These are phyloP conservation scores for Eretmocerus hayati DNA, from an alignment of 2,888 invertebrate species.

Conservation along the genomic window DNA sequence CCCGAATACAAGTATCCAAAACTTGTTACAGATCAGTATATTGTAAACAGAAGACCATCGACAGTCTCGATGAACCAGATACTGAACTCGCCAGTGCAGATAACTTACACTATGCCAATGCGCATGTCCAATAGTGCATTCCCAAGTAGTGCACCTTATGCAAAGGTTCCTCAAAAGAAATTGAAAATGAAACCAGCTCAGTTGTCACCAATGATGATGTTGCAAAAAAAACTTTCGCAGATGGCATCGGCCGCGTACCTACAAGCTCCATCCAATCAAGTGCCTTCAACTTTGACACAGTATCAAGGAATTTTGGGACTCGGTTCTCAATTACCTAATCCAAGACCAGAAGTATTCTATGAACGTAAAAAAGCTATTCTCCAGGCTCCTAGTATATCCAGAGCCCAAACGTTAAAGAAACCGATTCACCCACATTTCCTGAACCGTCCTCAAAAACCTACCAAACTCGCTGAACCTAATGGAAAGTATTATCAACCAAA, in stretches of 20 bases:
- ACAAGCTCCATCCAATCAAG: slow-evolving; percentile 19
- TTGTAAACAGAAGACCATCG: slow-evolving; percentile 28
- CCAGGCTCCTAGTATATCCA: slow-evolving; percentile 25
- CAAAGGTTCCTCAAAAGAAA: slow-evolving; percentile 4
- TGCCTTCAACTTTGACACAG: not conserved
- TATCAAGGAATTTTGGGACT: too few species aligned
- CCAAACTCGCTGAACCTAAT: slow-evolving; percentile 32
- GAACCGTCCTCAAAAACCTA: slow-evolving; percentile 19
- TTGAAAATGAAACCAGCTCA: slow-evolving; percentile 7
- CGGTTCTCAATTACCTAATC: too few species aligned
- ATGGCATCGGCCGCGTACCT: not conserved
- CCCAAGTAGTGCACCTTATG: slow-evolving; percentile 4
- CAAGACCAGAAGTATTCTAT: slow-evolving; percentile 30
- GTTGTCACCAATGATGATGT: slow-evolving; percentile 8
- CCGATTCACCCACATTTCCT: not conserved
- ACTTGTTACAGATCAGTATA: slow-evolving; percentile 42
- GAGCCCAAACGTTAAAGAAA: slow-evolving; percentile 18
- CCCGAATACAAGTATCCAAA: slow-evolving; percentile 41
- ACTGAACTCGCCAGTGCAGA: slow-evolving; percentile 28
- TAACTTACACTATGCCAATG: slow-evolving; percentile 30
- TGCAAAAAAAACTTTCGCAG: slow-evolving; percentile 4
- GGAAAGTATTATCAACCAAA: too few species aligned
- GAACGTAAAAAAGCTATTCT: too few species aligned
- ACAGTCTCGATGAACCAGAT: too few species aligned
- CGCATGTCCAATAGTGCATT: slow-evolving; percentile 12